phyloP scores from a whole-genome alignment of 1,140 invertebrate species.

The Diprion similis region DNA sequence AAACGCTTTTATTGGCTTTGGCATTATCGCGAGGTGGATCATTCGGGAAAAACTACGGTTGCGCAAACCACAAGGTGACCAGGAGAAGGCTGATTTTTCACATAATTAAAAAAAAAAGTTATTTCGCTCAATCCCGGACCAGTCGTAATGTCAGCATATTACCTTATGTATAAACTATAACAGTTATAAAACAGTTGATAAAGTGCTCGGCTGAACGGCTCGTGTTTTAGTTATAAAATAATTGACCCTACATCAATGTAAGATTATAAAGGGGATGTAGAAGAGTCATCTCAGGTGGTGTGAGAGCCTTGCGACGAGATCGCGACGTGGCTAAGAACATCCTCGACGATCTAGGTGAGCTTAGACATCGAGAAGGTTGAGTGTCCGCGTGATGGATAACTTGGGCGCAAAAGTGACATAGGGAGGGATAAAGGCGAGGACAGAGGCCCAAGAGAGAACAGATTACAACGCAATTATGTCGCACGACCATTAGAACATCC shows the following conservation, averaged over 20 bases:
- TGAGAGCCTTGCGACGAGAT: not conserved
- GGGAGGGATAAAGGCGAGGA: not conserved
- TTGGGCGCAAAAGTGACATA: not conserved
- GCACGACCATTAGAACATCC: conserved; percentile 1
- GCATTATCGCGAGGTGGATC: not conserved
- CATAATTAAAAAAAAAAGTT: no score
- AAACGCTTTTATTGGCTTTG: not conserved
- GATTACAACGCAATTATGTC: conserved; percentile 7
- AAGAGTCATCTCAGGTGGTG: not conserved
- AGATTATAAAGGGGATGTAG: not conserved
- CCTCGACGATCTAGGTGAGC: conserved; percentile 1
- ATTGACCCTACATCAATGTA: not conserved
- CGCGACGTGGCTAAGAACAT: not conserved
- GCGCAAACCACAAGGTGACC: no score
- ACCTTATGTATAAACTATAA: not conserved
- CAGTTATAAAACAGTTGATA: no score
- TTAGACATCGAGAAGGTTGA: not conserved
- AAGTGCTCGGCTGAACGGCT: not conserved
- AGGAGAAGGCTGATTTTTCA: no score
- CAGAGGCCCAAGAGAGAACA: conserved; percentile 1
- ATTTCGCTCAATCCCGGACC: no score
- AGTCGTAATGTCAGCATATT: no score
- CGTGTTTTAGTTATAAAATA: not conserved
- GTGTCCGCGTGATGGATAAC: conserved; percentile 2
- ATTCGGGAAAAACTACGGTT: no score